Evolutionary conservation across 2,888 invertebrate species (phyloP).

Genomic region (Flexamia atlantica): DNA sequence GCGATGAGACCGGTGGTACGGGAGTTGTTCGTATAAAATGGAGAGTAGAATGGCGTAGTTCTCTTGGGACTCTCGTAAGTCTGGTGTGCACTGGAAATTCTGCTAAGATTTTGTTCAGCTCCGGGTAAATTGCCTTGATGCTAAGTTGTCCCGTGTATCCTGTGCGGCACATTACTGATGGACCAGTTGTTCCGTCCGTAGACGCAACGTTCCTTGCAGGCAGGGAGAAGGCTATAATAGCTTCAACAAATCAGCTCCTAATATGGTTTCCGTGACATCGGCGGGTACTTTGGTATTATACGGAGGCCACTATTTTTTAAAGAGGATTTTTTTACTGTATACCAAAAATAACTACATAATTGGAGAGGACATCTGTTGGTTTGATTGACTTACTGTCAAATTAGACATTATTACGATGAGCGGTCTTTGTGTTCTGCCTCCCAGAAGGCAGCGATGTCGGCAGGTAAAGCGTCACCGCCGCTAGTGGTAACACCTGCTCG

Average conservation of each 20-base stretch:
- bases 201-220: neutral
- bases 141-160: neutral
- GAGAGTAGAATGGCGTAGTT: conserved; percentile 58
- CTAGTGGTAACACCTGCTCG: too few species aligned
- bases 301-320: too few species aligned
- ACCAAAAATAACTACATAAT: too few species aligned
- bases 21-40: conserved; percentile 69
- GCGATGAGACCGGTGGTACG: conserved; percentile 71
- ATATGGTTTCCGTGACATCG: neutral
- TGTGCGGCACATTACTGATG: neutral
- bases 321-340: too few species aligned
- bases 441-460: too few species aligned
- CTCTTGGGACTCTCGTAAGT: neutral
- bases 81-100: conserved; percentile 58
- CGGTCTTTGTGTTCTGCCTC: too few species aligned
- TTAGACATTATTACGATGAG: too few species aligned
- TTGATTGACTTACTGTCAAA: too few species aligned
- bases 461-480: too few species aligned
- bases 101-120: neutral
- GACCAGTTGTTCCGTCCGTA: neutral
- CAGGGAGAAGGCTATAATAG: neutral
- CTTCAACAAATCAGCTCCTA: neutral
- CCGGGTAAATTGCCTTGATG: neutral
- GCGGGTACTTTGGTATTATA: too few species aligned
- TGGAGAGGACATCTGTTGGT: too few species aligned